These are phyloP conservation scores for Loripinus fragilis DNA, from an alignment of 2,888 invertebrate species.

Conservation along the genomic window DNA sequence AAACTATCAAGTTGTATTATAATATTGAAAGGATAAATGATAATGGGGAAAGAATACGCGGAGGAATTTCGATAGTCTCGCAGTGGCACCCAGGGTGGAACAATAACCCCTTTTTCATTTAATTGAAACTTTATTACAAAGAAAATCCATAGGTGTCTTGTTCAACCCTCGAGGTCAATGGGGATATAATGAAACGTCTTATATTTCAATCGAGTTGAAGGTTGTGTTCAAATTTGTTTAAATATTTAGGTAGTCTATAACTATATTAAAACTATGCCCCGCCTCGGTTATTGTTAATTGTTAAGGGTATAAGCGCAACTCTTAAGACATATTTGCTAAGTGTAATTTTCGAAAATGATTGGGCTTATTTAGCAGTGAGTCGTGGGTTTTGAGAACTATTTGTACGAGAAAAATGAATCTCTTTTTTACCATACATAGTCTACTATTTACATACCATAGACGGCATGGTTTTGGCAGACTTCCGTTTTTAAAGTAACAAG, in stretches of 20 bases:
- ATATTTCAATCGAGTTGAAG: conserved; percentile 15
- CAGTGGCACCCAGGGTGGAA: conserved; percentile 37
- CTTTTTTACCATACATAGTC: too few relatives aligned
- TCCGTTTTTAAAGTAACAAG: too few relatives aligned
- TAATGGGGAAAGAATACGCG: conserved; percentile 22
- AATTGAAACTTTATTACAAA: conserved; percentile 65
- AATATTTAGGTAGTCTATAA: conserved; percentile 5
- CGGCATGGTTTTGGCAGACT: too few relatives aligned
- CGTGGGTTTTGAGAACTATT: too few relatives aligned
- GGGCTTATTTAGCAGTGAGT: too few relatives aligned
- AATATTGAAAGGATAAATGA: conserved; percentile 43
- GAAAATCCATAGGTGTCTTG: conserved; percentile 45
- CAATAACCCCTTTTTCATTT: conserved; percentile 53
- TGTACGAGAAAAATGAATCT: too few relatives aligned
- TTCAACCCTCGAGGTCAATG: conserved; percentile 47
- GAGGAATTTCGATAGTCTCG: conserved; percentile 53
- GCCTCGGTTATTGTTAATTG: not conserved
- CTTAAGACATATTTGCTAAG: too few relatives aligned
- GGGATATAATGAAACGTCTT: conserved; percentile 26
- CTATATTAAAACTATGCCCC: conserved; percentile 7
- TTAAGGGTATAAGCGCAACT: not conserved
- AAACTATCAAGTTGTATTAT: conserved; percentile 50
- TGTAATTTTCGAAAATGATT: too few relatives aligned
- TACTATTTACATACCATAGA: too few relatives aligned
- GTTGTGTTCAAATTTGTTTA: conserved; percentile 5